Evolutionary conservation across 37 sponge, comb jelly and placozoan genomes (phyloP).

Genomic region (Theonella swinhoei): DNA sequence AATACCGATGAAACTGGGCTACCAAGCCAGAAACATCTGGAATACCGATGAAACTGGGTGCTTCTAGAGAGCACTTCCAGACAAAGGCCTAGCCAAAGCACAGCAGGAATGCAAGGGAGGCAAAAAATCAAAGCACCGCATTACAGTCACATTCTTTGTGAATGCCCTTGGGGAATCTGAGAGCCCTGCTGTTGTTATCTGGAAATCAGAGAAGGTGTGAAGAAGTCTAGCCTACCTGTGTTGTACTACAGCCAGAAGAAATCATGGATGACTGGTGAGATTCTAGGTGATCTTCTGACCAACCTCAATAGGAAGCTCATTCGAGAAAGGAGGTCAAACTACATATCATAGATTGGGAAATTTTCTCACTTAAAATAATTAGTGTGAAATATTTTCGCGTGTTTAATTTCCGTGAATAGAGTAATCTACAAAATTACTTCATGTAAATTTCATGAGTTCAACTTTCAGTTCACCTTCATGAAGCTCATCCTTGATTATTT

Average conservation of each 20-base stretch:
- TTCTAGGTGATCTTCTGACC: constrained; percentile 23
- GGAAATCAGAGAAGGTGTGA: constrained; percentile 42
- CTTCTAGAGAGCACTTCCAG: constrained; percentile 71
- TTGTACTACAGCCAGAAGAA: constrained; percentile 41
- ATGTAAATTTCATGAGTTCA: too few relatives aligned
- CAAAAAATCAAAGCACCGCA: constrained; percentile 44
- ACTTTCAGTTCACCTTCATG: too few relatives aligned
- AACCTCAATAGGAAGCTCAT: constrained; percentile 30
- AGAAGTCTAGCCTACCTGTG: constrained; percentile 38
- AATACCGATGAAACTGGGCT: constrained; percentile 45
- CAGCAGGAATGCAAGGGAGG: constrained; percentile 58
- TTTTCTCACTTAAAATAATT: too few relatives aligned
- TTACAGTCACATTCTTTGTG: constrained; percentile 60
- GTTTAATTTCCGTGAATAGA: too few relatives aligned
- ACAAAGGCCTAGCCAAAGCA: constrained; percentile 53
- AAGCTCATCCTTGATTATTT: too few relatives aligned
- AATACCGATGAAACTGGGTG: constrained; percentile 42
- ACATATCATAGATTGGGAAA: too few relatives aligned
- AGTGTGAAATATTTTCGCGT: too few relatives aligned
- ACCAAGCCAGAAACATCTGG: constrained; percentile 24
- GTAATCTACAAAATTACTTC: too few relatives aligned
- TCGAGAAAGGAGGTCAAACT: too few relatives aligned
- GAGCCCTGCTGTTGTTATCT: constrained; percentile 18
- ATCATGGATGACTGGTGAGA: constrained; percentile 61
- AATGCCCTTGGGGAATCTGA: constrained; percentile 52